A percentile compares a stretch with the other conserved stretches of the same genome.
Evolutionary conservation across 1,140 invertebrate species (phyloP).

Genomic region (Venturia canescens): DNA sequence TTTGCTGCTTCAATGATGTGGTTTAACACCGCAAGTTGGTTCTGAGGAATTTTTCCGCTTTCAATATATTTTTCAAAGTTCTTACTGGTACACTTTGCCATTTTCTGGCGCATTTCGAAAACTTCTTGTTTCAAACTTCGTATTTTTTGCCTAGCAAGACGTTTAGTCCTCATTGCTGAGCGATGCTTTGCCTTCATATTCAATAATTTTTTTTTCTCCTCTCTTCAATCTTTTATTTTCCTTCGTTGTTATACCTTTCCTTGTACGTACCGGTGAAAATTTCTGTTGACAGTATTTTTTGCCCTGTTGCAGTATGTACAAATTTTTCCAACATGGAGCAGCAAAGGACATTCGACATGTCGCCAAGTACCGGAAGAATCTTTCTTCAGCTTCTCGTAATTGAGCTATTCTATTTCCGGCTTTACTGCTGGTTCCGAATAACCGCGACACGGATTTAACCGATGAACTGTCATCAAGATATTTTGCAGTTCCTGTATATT

Average conservation of each 20-base stretch:
- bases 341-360: neutral
- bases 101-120: slow-evolving; percentile 1
- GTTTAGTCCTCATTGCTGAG: neutral
- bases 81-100: neutral
- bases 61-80: slow-evolving; percentile 6
- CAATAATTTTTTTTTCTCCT: neutral
- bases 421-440: neutral
- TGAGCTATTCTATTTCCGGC: neutral
- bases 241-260: neutral
- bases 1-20: slow-evolving; percentile 47
- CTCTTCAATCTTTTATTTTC: neutral
- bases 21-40: slow-evolving; percentile 23
- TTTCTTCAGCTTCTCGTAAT: neutral
- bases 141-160: slow-evolving; percentile 14
- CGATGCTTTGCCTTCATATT: neutral
- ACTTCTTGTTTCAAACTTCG: neutral
- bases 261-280: neutral
- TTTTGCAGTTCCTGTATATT: neutral
- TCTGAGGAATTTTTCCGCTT: slow-evolving; percentile 18
- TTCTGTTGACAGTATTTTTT: neutral
- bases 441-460: neutral
- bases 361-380: neutral
- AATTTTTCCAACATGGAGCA: neutral
- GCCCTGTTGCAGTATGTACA: neutral
- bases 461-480: neutral